Evolutionary conservation across 1,140 invertebrate species (phyloP).

Genomic region (Scaptodrosophila lebanonensis): DNA sequence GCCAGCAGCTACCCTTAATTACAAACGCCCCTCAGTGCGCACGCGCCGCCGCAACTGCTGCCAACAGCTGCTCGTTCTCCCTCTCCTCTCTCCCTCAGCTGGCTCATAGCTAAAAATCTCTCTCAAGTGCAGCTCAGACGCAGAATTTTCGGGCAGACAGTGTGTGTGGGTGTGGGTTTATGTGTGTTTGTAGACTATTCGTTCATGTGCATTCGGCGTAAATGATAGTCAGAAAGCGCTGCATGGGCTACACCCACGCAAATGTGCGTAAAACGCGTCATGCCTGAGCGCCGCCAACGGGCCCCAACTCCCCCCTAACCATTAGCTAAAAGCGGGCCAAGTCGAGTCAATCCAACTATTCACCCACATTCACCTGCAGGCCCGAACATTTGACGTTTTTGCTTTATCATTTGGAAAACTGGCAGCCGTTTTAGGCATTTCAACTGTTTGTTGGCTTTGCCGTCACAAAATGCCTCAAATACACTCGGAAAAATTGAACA

Average conservation of each 20-base stretch:
- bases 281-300: conserved; percentile 29
- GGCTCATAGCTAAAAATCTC: neutral
- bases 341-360: neutral
- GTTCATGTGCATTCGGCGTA: conserved; percentile 59
- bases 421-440: too few relatives aligned
- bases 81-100: too few relatives aligned
- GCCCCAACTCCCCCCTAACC: conserved; percentile 16
- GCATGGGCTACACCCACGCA: conserved; percentile 20
- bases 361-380: too few relatives aligned
- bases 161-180: too few relatives aligned
- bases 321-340: conserved; percentile 1
- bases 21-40: conserved; percentile 30
- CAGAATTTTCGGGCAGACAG: conserved; percentile 55
- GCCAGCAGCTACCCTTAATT: conserved; percentile 47
- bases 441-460: too few relatives aligned
- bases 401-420: too few relatives aligned
- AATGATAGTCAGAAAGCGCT: conserved; percentile 45
- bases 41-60: neutral
- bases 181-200: conserved; percentile 58
- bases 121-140: conserved; percentile 22
- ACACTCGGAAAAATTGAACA: too few relatives aligned
- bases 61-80: conserved; percentile 6
- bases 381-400: too few relatives aligned
- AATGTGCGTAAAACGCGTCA: conserved; percentile 43
- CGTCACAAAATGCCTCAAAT: too few relatives aligned